Percentiles rank a stretch among this genome's conserved stretches.
phyloP scores from a whole-genome alignment of 2,888 invertebrate species.

The Cecidostiba fungosa region DNA sequence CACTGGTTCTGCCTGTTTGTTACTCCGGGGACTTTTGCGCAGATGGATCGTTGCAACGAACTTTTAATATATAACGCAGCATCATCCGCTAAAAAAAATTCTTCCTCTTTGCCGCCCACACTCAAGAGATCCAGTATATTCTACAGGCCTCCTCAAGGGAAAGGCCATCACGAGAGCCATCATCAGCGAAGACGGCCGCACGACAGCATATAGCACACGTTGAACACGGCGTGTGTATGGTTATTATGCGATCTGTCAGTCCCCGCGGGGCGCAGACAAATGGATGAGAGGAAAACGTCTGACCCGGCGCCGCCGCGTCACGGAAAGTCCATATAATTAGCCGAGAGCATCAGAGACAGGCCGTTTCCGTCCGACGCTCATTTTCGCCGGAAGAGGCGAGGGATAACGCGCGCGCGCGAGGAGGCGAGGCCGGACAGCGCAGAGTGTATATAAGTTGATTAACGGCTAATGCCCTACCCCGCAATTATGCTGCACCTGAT shows the following conservation, averaged over 20 bases:
- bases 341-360: background rate
- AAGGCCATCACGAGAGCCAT: no score
- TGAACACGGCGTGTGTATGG: constrained; percentile 62
- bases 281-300: constrained; percentile 70
- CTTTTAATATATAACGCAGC: no score
- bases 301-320: constrained; percentile 4
- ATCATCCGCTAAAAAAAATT: no score
- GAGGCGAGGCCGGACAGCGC: background rate
- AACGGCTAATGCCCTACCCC: constrained; percentile 27
- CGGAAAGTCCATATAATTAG: constrained; percentile 57
- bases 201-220: constrained; percentile 55
- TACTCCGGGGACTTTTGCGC: background rate
- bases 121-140: no score
- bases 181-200: background rate
- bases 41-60: background rate
- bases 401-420: constrained; percentile 1
- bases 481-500: constrained; percentile 48
- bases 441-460: constrained; percentile 43
- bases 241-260: constrained; percentile 69
- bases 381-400: constrained; percentile 49
- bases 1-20: background rate
- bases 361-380: constrained; percentile 47
- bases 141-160: no score
- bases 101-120: no score
- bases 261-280: constrained; percentile 78